Evolutionary conservation across 2,888 invertebrate genomes (phyloP), one percentile per base, ranked within the genome.

Genomic region (Pelosia muscerda): DNA sequence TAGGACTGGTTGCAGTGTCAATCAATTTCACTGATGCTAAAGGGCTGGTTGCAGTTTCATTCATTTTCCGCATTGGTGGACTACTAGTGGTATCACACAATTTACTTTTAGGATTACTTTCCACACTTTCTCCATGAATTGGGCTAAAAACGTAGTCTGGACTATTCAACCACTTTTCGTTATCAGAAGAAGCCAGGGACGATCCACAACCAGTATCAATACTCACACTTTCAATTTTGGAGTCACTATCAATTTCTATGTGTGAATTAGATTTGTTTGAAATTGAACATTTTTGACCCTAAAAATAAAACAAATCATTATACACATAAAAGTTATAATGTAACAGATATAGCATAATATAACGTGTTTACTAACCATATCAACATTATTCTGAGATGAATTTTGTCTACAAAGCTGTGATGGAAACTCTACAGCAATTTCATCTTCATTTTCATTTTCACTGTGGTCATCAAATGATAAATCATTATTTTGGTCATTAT

Each of bases 161-260:
- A 73, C 93, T 93, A 66, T 85, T 82, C 22, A 85, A 83, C 75
- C 87, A 87, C 77, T 91, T 92, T 58, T 92, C 92, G 53, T 81
- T 88, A 76, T 92, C 91, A 15, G 92, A 93, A 75, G 84, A 88
- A 42, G 87, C 89, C 26, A 91, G 81, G 9, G 94, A 95, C 25
- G 95, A 94, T 13, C 93, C 94, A 59, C 91, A 78, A 1, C 95
- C 94, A 2, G 93, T 92, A 74, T 95, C 95, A 64, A 89, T 81
- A 77, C 92, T 93, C 8, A 84, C 81, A 28, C 81, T 72, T 76
- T 88, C 90, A 81, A 85, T 74, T 66, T 65, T 78, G 56, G 63
- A 58, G 54, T 78, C 74, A 65, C 68, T 67, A 62, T 79, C 73
- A 15, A 62, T 66, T 63, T 73, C 71, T 25, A 64, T 68, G 68